Evolutionary conservation across 2,113 vertebrate species (phyloP), one percentile per base, ranked within the genome.

Genomic region (Clarias magur): DNA sequence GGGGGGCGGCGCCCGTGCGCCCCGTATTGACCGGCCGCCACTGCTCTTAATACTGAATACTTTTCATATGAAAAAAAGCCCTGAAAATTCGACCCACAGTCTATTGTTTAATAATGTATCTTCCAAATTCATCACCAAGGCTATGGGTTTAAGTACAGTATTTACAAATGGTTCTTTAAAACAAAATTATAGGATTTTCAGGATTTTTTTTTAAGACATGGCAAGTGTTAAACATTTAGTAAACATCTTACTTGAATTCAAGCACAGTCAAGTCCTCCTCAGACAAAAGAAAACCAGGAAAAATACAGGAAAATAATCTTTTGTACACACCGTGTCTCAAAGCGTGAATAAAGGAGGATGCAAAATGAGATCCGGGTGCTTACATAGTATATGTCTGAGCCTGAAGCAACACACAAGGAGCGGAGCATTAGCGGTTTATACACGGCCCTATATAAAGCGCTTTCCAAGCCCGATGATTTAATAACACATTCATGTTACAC

Each of bases 321-420:
- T 30, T 1, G 7, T 57, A 54, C 9, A 13, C 75, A n/a, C 48
- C 48, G 27, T 10, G 6, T 17, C 15, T 79, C n/a, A 19, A 59
- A 59, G 19, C n/a, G 11, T 30, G 30, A 30, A 9, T 59, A 54
- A 76, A 76, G 42, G 73, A n/a, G 54, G 17, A 59, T 12, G 56
- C 3, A 17, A 57, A 56, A 72, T 59, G 30, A 27, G 54, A 59
- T 19, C 56, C 4, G 56, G 21, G 56, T 23, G 78, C n/a, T 80
- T 34, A 34, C 19, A 59, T 80, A 80, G 59, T 54, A 27, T 10
- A 85, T 11, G 25, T 78, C 59, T 34, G 23, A 56, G 73, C 75
- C 84, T 85, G 30, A 79, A 85, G 84, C 72, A 65, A 62, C 60
- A 56, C 25, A 30, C 54, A 53, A 65, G 34, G 54, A 78, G 38